Conservation (phyloP, 2,113 vertebrate genomes). For the Columba livia region DNA sequence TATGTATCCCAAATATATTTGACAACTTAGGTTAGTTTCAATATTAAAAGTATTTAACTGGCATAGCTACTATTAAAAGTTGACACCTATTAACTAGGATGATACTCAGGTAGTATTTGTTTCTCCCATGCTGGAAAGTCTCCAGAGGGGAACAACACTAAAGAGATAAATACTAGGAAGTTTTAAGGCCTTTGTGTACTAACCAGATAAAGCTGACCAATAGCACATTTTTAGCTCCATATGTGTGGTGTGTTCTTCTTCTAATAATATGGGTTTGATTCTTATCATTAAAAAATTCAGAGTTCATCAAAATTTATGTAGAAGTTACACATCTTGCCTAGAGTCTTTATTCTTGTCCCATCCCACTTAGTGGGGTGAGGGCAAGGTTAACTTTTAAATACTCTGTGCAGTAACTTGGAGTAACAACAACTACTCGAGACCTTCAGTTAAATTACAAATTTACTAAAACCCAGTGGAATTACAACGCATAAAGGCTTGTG, state of each 20-base stretch:
- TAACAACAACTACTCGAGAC: too few species aligned
- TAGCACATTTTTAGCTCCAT: background rate
- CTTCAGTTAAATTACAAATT: too few species aligned
- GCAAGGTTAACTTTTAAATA: too few species aligned
- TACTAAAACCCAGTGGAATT: too few species aligned
- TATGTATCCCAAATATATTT: background rate
- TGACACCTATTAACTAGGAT: background rate
- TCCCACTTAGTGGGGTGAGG: too few species aligned
- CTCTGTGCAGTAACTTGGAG: too few species aligned
- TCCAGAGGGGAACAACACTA: background rate
- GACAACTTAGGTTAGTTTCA: background rate
- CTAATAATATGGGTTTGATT: background rate
- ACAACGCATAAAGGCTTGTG: too few species aligned
- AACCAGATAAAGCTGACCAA: background rate
- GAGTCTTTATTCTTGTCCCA: background rate
- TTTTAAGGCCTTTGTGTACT: background rate
- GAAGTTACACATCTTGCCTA: background rate
- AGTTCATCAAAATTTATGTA: background rate
- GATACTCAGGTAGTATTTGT: background rate
- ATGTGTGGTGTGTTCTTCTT: background rate
- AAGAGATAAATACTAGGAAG: background rate
- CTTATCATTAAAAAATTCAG: background rate
- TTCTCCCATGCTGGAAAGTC: background rate
- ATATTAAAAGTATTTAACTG: background rate
- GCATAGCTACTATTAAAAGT: background rate